Evolutionary conservation across 2,888 invertebrate genomes (phyloP).

Genomic region (Drepana falcataria): DNA sequence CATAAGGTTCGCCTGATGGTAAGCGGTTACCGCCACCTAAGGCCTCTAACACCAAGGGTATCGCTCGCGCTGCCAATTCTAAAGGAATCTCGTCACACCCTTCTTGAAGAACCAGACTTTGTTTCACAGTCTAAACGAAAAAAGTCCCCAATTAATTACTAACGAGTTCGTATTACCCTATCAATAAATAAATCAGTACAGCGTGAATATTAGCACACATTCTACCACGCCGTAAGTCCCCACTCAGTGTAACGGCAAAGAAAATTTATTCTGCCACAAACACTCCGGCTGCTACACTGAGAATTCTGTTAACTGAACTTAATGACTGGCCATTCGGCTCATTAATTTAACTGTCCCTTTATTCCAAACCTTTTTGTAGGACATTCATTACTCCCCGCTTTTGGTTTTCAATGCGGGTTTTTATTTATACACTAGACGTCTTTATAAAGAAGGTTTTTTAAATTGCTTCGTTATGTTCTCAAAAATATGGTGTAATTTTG

Average conservation of each 20-base stretch:
- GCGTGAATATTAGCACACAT: background rate
- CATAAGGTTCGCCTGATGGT: too few relatives aligned
- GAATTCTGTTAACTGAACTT: slow-evolving; percentile 49
- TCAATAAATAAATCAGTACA: too few relatives aligned
- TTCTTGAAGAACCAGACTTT: too few relatives aligned
- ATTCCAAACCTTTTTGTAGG: slow-evolving; percentile 36
- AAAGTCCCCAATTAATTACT: too few relatives aligned
- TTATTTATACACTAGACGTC: background rate
- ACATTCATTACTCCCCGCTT: slow-evolving; percentile 39
- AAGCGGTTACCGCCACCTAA: too few relatives aligned
- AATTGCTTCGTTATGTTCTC: background rate
- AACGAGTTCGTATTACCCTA: too few relatives aligned
- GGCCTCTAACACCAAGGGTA: too few relatives aligned
- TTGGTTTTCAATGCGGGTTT: slow-evolving; percentile 18
- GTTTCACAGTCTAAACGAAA: too few relatives aligned
- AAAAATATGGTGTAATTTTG: background rate
- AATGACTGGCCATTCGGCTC: slow-evolving; percentile 49
- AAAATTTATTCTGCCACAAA: slow-evolving; percentile 50
- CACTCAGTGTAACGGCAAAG: slow-evolving; percentile 28
- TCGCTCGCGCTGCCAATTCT: too few relatives aligned
- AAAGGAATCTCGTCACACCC: too few relatives aligned
- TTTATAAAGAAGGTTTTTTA: background rate
- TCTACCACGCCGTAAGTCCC: slow-evolving; percentile 14
- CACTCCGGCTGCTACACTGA: slow-evolving; percentile 38
- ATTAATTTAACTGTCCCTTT: slow-evolving; percentile 47